These are phyloP conservation scores for Xerus rutilus DNA, from an alignment of 2,797 vertebrate species.

Conservation along the genomic window DNA sequence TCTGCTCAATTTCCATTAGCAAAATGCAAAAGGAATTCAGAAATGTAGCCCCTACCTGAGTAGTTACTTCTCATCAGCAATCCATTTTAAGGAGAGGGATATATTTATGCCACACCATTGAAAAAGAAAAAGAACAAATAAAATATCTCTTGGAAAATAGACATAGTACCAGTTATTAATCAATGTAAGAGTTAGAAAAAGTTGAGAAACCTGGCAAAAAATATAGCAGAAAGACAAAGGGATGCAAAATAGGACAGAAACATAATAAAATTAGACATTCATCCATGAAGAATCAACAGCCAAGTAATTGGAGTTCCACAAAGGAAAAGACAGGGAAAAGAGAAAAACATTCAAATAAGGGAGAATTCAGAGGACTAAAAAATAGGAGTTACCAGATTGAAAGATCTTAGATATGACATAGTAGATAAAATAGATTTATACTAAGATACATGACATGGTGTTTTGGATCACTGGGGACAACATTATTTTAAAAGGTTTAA, in stretches of 20 bases:
- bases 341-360: not conserved
- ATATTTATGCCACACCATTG: not conserved
- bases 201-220: not conserved
- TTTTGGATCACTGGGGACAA: not conserved
- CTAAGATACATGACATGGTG: not conserved
- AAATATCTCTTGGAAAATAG: not conserved
- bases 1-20: not conserved
- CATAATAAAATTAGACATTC: not conserved
- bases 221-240: not conserved
- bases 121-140: not conserved
- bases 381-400: not conserved
- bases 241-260: not conserved
- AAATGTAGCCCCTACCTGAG: not conserved
- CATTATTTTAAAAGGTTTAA: not conserved
- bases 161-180: not conserved
- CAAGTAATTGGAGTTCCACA: not conserved
- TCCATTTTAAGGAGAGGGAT: not conserved
- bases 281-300: not conserved
- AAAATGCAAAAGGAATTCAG: not conserved
- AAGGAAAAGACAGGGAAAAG: not conserved
- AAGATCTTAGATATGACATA: not conserved
- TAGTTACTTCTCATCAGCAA: not conserved
- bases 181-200: not conserved
- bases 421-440: not conserved
- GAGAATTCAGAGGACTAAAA: not conserved